Percentiles rank a stretch among this genome's conserved stretches.
These are phyloP conservation scores for Ceyx cyanopectus DNA, from an alignment of 2,113 vertebrate species.

Conservation along the genomic window DNA sequence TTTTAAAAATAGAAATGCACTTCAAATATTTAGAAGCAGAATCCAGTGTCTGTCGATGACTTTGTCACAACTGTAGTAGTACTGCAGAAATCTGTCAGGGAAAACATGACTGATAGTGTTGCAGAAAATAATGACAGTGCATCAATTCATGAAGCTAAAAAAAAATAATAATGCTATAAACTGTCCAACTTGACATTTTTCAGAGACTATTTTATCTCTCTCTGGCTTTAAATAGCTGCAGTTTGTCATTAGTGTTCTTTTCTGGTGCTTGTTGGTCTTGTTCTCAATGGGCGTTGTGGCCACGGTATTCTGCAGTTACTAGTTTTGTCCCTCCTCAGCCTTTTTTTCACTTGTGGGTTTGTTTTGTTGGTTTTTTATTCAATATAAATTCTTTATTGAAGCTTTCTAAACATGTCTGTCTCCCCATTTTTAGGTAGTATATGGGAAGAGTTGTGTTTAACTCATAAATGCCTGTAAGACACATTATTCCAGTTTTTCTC, in stretches of 20 bases:
- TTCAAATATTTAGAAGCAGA: background rate
- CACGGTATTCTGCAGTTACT: background rate
- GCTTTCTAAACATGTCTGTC: background rate
- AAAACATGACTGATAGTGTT: background rate
- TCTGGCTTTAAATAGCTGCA: background rate
- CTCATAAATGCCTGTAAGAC: background rate
- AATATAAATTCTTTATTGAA: background rate
- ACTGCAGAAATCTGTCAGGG: background rate
- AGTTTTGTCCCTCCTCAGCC: background rate
- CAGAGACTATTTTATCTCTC: background rate
- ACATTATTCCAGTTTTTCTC: background rate
- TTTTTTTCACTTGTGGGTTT: background rate
- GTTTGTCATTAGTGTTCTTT: background rate
- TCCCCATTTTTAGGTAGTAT: background rate
- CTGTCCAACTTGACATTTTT: background rate
- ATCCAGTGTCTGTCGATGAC: background rate
- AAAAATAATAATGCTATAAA: background rate
- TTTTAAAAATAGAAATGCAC: background rate
- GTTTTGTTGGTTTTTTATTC: background rate
- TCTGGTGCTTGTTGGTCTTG: background rate
- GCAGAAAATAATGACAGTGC: background rate
- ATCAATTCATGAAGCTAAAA: background rate
- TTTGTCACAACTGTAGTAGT: background rate
- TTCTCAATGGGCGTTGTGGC: slow-evolving; percentile 24
- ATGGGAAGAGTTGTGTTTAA: background rate